A percentile compares a stretch with the other conserved stretches of the same genome.
Conservation (phyloP, 2,888 invertebrate species). For the Meganola albula region DNA sequence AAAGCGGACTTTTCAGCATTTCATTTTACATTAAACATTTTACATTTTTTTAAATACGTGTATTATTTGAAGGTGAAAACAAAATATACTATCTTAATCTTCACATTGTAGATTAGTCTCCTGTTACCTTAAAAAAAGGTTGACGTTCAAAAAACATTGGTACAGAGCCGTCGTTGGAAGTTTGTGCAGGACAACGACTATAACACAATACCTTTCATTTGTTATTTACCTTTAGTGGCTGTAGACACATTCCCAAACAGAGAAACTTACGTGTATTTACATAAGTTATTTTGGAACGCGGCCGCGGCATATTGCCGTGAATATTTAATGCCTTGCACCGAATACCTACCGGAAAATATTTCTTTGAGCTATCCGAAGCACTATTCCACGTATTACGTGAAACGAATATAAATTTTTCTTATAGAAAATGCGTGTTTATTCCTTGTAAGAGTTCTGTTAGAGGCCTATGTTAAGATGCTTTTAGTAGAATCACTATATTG, state of each 20-base stretch:
- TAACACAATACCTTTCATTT: constrained; percentile 18
- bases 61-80: no score
- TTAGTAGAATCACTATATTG: constrained; percentile 66
- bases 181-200: no score
- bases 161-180: no score
- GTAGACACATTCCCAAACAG: constrained; percentile 42
- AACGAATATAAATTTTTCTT: constrained; percentile 49
- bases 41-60: no score
- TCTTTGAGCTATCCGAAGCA: constrained; percentile 47
- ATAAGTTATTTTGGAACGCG: constrained; percentile 53
- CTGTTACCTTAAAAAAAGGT: no score
- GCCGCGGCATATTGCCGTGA: constrained; percentile 50
- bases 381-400: constrained; percentile 50
- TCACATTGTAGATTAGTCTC: no score
- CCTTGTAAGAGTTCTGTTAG: constrained; percentile 34
- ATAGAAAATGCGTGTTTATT: constrained; percentile 45
- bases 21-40: no score
- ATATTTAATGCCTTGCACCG: constrained; percentile 46
- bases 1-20: constrained; percentile 40
- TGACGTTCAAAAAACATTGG: no score
- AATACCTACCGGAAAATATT: constrained; percentile 45
- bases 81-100: no score
- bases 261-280: constrained; percentile 45
- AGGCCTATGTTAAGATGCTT: constrained; percentile 50
- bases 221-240: constrained; percentile 24